Evolutionary conservation across 1,140 invertebrate species (phyloP), one percentile per base, ranked within the genome.

Genomic region (Drosophila sp.): DNA sequence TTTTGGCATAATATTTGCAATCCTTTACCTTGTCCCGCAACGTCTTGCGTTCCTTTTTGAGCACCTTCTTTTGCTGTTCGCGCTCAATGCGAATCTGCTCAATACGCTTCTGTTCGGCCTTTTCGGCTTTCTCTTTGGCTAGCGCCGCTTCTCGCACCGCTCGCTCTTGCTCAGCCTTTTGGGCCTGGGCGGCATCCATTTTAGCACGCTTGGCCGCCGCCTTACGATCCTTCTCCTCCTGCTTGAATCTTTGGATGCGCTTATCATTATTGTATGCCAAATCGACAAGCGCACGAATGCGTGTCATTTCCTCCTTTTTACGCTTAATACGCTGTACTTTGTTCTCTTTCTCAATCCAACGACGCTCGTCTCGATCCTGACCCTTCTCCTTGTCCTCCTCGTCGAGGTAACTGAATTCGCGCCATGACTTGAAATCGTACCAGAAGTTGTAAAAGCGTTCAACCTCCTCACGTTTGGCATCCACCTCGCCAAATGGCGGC

Each of bases 381-480:
- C 98, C 99, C 91, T 97, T 98, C 91, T 99, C 98, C 92, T 99
- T 99, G 78, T 99, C 98, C 92, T 99, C 99, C 93, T 99, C 98
- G 92, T 99, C 99, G 62, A 99, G 92, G 92, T 99, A 99, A n/a
- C 98, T 99, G 93, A 97, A 99, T 89, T 99, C 99, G 74, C 99
- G 94, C 99, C 99, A 99, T 0, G 98, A 99, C 78, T 99, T 97
- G 93, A 99, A 99, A 76, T 98, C 95, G 92, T 99, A 99, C 98
- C 98, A 99, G 92, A 97, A 97, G 38, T 95, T 94, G 91, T 97
- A 97, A 93, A 97, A 97, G 38, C 94, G 93, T 89, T 98, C 97
- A 0, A 98, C 97, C 81, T 96, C 94, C 63, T 95, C 94, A 46
- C 96, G 93, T 0, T 94, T 92, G 45, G 94, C 95, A 59, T 95